These are phyloP conservation scores for Hippocampus mohnikei DNA, from an alignment of 2,113 vertebrate genomes.

Conservation along the genomic window DNA sequence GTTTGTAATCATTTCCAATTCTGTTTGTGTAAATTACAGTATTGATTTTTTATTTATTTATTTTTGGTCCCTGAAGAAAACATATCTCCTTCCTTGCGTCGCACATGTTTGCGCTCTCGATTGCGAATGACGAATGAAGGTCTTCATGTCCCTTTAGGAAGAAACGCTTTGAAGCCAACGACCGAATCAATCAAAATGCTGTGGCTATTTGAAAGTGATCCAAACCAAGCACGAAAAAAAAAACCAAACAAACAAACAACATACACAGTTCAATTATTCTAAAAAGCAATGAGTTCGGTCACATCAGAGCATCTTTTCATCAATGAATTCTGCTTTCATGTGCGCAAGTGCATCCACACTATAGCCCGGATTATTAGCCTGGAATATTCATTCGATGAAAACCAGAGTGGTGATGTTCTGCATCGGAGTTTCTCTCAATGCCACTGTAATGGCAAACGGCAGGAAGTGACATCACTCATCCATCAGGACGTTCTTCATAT, in stretches of 20 bases:
- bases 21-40: neutral
- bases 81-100: neutral
- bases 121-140: neutral
- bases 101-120: neutral
- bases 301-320: neutral
- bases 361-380: neutral
- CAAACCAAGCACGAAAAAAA: neutral
- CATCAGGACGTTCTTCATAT: neutral
- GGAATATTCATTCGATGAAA: neutral
- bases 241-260: neutral
- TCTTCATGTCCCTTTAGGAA: neutral
- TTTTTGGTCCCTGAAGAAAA: neutral
- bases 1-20: neutral
- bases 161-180: neutral
- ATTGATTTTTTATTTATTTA: neutral
- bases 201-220: neutral
- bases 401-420: neutral
- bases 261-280: neutral
- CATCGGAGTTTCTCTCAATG: no score
- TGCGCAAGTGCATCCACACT: neutral
- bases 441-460: neutral
- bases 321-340: neutral
- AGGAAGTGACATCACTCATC: neutral
- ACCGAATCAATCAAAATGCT: neutral
- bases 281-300: neutral